Conservation (phyloP, 2,113 vertebrate species). For the Gnathonemus echidnorhynchus region DNA sequence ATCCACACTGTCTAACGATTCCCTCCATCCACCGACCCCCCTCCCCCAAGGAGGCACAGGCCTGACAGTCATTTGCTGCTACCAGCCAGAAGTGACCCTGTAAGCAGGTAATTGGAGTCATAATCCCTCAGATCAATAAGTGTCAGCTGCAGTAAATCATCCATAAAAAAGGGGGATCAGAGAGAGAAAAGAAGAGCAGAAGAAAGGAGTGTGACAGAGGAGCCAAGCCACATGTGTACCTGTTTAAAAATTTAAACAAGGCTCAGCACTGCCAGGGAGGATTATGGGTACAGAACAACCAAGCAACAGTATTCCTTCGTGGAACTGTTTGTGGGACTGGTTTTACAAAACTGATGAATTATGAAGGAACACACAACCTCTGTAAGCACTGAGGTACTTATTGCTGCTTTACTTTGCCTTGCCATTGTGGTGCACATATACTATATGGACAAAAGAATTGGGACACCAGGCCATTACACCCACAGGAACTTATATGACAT, state of each 20-base stretch:
- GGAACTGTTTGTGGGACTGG: not conserved
- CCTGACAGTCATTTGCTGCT: slow-evolving; percentile 34
- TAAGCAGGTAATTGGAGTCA: slow-evolving; percentile 59
- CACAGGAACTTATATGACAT: not conserved
- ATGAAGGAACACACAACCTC: not conserved
- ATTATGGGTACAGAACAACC: not conserved
- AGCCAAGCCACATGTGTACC: not conserved
- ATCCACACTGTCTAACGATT: not conserved
- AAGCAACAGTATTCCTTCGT: not conserved
- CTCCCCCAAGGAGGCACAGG: slow-evolving; percentile 34
- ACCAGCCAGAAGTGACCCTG: slow-evolving; percentile 51
- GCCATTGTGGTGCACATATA: not conserved
- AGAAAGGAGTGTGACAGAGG: not conserved
- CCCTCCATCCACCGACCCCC: not conserved
- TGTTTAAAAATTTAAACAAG: not conserved
- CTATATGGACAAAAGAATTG: not conserved
- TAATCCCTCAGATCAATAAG: slow-evolving; percentile 57
- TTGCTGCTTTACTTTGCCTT: not conserved
- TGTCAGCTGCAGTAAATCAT: slow-evolving; percentile 45
- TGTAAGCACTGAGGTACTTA: not conserved
- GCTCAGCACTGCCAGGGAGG: not conserved
- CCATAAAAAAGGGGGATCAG: not conserved
- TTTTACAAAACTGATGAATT: not conserved
- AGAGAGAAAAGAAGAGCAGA: not conserved
- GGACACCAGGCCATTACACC: not conserved